Evolutionary conservation across 2,888 invertebrate species (phyloP).

Genomic region (Shargacucullia verbasci): DNA sequence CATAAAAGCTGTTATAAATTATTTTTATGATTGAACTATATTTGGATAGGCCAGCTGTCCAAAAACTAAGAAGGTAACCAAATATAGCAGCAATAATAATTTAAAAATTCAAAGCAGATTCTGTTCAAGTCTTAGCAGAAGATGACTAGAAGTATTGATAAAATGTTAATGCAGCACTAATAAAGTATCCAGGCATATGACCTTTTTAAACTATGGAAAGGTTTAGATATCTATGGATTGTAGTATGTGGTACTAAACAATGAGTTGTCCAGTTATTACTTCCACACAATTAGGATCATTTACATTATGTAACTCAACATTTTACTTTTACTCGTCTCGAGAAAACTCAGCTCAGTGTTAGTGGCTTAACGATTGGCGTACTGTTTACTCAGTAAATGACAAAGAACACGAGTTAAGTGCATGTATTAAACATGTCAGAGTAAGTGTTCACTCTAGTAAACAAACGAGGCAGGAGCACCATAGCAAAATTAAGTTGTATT

Average conservation of each 20-base stretch:
- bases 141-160: too few species aligned
- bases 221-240: too few species aligned
- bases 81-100: too few species aligned
- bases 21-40: slow-evolving; percentile 5
- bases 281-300: slow-evolving; percentile 18
- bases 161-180: too few species aligned
- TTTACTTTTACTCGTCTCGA: slow-evolving; percentile 14
- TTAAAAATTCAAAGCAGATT: too few species aligned
- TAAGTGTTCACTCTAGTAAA: slow-evolving; percentile 1
- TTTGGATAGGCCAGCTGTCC: slow-evolving; percentile 19
- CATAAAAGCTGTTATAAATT: slow-evolving; percentile 3
- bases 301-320: slow-evolving; percentile 22
- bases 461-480: background rate
- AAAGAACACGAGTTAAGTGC: slow-evolving; percentile 16
- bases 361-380: background rate
- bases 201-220: too few species aligned
- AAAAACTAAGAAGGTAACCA: too few species aligned
- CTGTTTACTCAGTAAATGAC: slow-evolving; percentile 31
- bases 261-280: slow-evolving; percentile 17
- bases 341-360: slow-evolving; percentile 3
- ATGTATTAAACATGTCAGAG: slow-evolving; percentile 1
- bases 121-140: too few species aligned
- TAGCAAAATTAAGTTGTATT: background rate
- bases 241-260: background rate
- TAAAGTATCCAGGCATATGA: too few species aligned